A percentile compares a stretch with the other conserved stretches of the same genome.
phyloP scores from a whole-genome alignment of 2,888 invertebrate species.

The Drosophila prostipennis region DNA sequence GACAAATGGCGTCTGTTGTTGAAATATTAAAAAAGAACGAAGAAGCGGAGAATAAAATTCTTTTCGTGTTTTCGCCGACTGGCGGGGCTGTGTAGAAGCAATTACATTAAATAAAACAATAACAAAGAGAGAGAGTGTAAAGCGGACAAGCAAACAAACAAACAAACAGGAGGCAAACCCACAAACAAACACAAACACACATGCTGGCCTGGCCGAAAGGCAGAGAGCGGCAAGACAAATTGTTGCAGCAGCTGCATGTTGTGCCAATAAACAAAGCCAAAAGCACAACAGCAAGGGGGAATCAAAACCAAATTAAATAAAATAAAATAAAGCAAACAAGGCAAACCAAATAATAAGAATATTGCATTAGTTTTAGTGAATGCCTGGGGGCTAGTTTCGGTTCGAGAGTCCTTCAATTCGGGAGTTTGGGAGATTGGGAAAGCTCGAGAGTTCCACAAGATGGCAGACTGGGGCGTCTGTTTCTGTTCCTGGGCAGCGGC shows the following conservation, averaged over 20 bases:
- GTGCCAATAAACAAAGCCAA: constrained; percentile 68
- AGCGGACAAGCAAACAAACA: constrained; percentile 65
- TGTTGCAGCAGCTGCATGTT: constrained; percentile 79
- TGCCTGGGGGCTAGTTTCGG: constrained; percentile 22
- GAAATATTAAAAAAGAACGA: constrained; percentile 70
- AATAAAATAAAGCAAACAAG: constrained; percentile 58
- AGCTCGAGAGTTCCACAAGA: neutral
- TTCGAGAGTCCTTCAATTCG: neutral
- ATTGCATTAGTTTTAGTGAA: constrained; percentile 73
- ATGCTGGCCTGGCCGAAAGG: constrained; percentile 41
- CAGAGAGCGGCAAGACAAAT: constrained; percentile 64
- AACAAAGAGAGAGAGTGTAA: constrained; percentile 49
- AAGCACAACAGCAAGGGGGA: constrained; percentile 45
- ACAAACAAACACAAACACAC: constrained; percentile 20
- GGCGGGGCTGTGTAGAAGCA: too few species aligned
- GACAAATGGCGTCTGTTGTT: constrained; percentile 76
- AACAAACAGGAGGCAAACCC: constrained; percentile 38
- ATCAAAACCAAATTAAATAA: constrained; percentile 77
- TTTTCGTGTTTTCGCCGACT: constrained; percentile 22
- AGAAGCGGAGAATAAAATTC: neutral
- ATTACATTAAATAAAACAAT: constrained; percentile 78
- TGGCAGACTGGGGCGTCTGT: constrained; percentile 35
- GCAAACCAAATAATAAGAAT: constrained; percentile 76
- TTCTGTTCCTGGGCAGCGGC: constrained; percentile 55
- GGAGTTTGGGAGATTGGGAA: neutral